Evolutionary conservation across 37 sponge, comb jelly and placozoan genomes (phyloP).

Genomic region (Ianthella basta): DNA sequence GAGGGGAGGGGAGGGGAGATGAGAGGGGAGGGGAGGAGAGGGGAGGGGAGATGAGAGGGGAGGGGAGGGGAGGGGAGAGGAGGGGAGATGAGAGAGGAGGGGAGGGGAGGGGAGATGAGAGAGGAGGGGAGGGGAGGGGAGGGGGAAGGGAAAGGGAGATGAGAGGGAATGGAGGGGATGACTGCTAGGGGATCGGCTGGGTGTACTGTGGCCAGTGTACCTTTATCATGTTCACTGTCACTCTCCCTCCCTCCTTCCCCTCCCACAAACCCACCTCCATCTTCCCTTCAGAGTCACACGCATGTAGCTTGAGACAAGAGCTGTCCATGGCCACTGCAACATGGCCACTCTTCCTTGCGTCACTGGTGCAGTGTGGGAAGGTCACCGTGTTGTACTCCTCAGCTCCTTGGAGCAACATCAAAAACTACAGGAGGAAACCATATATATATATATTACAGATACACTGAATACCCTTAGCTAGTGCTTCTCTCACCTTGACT

Average conservation of each 20-base stretch:
- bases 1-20: background rate
- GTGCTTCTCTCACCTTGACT: constrained; percentile 44
- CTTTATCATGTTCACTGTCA: background rate
- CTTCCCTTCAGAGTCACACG: constrained; percentile 75
- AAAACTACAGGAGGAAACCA: constrained; percentile 54
- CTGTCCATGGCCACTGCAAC: constrained; percentile 70
- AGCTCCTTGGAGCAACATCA: constrained; percentile 63
- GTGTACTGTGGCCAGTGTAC: background rate
- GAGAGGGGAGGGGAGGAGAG: too few relatives aligned
- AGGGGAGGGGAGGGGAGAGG: too few relatives aligned
- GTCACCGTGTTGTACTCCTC: constrained; percentile 72
- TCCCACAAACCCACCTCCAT: constrained; percentile 46
- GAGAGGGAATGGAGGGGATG: background rate
- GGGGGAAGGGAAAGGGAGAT: too few relatives aligned
- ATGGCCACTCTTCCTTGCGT: constrained; percentile 92
- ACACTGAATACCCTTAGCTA: background rate
- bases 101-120: too few relatives aligned
- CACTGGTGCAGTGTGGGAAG: constrained; percentile 93
- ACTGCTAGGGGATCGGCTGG: background rate
- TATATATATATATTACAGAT: too few relatives aligned
- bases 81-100: background rate
- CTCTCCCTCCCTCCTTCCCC: too few relatives aligned
- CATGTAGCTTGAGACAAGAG: constrained; percentile 51
- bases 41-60: background rate
- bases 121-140: background rate